phyloP scores from a whole-genome alignment of 2,797 vertebrate species.

The Artibeus lituratus region DNA sequence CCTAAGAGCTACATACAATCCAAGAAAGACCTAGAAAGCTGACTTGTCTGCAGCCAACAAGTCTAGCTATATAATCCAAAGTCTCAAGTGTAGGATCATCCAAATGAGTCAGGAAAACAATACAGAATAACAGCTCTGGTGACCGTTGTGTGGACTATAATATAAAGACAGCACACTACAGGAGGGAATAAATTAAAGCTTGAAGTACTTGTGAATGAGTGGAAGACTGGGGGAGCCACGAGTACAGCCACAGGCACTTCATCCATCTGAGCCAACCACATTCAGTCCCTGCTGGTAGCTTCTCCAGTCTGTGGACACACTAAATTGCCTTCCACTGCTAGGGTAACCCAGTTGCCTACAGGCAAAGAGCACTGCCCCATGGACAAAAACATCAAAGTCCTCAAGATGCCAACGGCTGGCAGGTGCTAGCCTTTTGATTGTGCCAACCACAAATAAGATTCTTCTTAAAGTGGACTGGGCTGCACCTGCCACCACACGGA shows the following conservation, averaged over 20 bases:
- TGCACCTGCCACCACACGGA: conserved; percentile 81
- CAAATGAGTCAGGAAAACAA: conserved; percentile 29
- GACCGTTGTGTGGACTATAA: not conserved
- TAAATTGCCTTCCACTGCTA: not conserved
- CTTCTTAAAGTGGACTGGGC: conserved; percentile 60
- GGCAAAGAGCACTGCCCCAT: not conserved
- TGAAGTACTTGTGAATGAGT: not conserved
- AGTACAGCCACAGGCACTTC: not conserved
- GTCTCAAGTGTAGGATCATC: not conserved
- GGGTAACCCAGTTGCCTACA: conserved; percentile 46
- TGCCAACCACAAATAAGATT: conserved; percentile 72
- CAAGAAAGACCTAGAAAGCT: not conserved
- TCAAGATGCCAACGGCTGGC: conserved; percentile 68
- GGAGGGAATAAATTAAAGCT: not conserved
- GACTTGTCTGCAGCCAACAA: not conserved
- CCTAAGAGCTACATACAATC: not conserved
- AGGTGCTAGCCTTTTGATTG: conserved; percentile 80
- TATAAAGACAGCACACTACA: not conserved
- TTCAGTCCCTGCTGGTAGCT: not conserved
- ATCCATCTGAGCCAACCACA: not conserved
- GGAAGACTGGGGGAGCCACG: not conserved
- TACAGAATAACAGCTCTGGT: not conserved
- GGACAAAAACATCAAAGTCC: conserved; percentile 77
- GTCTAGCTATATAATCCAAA: conserved; percentile 5
- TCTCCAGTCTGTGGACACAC: not conserved